Conservation (phyloP, 2,888 invertebrate species). For the Beris chalybata region DNA sequence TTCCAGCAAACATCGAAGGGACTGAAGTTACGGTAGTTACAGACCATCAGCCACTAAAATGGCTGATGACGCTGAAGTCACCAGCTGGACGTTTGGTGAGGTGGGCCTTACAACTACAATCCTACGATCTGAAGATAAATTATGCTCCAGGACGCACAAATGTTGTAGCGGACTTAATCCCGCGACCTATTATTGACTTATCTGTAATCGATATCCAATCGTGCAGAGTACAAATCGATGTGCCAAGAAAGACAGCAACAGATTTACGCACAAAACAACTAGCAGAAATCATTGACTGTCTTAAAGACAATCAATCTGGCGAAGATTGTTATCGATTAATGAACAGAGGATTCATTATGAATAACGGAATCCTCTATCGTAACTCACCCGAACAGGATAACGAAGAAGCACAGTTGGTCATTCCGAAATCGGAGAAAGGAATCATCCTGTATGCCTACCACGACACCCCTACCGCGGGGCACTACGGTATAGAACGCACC, state of each 20-base stretch:
- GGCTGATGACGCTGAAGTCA: too few species aligned
- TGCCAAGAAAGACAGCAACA: background rate
- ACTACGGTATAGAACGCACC: too few species aligned
- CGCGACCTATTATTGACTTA: background rate
- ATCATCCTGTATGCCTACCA: too few species aligned
- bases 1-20: conserved; percentile 54
- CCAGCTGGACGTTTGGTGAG: background rate
- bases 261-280: background rate
- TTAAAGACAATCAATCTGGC: background rate
- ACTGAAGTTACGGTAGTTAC: conserved; percentile 3
- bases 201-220: too few species aligned
- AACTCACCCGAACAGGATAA: too few species aligned
- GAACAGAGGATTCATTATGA: background rate
- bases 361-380: background rate
- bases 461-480: too few species aligned
- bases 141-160: background rate
- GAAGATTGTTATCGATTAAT: background rate
- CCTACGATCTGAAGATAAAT: background rate
- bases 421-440: too few species aligned
- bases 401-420: too few species aligned
- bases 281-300: background rate
- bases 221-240: background rate
- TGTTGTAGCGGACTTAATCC: background rate
- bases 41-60: too few species aligned
- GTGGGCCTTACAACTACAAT: background rate